Percentiles rank a stretch among this genome's conserved stretches.
Evolutionary conservation across 2,888 invertebrate genomes (phyloP).

Genomic region (Tiliacea aurago): DNA sequence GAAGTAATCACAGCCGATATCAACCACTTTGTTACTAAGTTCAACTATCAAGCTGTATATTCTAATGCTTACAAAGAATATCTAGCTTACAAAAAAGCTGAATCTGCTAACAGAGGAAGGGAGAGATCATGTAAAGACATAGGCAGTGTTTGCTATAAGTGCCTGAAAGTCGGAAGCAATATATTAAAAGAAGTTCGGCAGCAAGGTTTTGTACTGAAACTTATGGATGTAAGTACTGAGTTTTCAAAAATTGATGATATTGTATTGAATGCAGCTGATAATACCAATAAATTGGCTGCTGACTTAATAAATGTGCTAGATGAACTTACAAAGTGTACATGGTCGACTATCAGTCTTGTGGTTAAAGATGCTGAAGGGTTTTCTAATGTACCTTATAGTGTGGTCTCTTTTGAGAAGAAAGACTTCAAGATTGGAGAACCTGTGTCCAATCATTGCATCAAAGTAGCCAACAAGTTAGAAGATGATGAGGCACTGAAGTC

Average conservation of each 20-base stretch:
- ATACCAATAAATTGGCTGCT: conserved; percentile 78
- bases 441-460: conserved; percentile 80
- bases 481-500: conserved; percentile 81
- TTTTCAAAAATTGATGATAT: conserved; percentile 84
- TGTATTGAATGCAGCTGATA: conserved; percentile 81
- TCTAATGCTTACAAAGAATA: conserved; percentile 85
- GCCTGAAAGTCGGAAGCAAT: conserved; percentile 88
- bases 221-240: conserved; percentile 85
- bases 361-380: conserved; percentile 80
- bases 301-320: conserved; percentile 77
- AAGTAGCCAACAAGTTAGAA: conserved; percentile 71
- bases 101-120: conserved; percentile 79
- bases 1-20: conserved; percentile 82
- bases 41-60: conserved; percentile 83
- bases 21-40: conserved; percentile 82
- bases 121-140: conserved; percentile 88
- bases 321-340: conserved; percentile 82
- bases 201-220: conserved; percentile 84
- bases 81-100: conserved; percentile 82
- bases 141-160: conserved; percentile 90
- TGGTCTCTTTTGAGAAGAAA: conserved; percentile 86
- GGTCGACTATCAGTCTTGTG: conserved; percentile 84
- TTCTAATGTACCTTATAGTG: conserved; percentile 84
- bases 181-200: conserved; percentile 85
- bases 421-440: conserved; percentile 87